Evolutionary conservation across 2,113 vertebrate species (phyloP), one percentile per base, ranked within the genome.

Genomic region (Xerus inauris): DNA sequence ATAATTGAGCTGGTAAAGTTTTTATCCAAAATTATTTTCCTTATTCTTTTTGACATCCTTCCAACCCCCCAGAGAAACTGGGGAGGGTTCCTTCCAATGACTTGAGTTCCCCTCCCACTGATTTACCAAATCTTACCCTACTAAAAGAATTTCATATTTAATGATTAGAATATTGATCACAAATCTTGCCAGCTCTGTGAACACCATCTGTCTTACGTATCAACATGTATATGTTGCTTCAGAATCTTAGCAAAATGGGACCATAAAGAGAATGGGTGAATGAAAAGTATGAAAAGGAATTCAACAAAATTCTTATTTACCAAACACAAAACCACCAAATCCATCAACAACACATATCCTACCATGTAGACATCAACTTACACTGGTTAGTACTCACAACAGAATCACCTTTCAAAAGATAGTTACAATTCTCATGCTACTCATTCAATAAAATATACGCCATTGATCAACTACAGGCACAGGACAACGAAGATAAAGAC

Each of bases 151-250:
- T 95, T 96, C 17, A 54, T 93, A 49, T 80, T 64, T 65, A 96
- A 81, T 79, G 9, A 73, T 20, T 0, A 95, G 71, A 92, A 85
- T 84, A 95, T 67, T 32, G 32, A 94, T 84, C n/a, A 85, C 3
- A 76, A 62, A 93, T 77, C 88, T 91, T 87, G 35, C 59, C 9
- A 94, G 16, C 20, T 75, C 13, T 20, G 49, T 14, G 26, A 69
- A 77, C 2, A 57, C 28, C 65, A 64, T 89, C 51, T 87, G 28
- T 76, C 79, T 81, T 96, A 64, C 88, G 0, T 72, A 5, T 88
- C 51, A 96, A 65, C 47, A 93, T 5, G 19, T 17, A 26, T 35
- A 87, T 6, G 80, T 97, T 92, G 22, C 35, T 94, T 95, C 38
- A 64, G 40, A 81, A 80, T 67, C 22, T 35, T 81, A 88, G 81